These are phyloP conservation scores for Solea senegalensis DNA, from an alignment of 2,113 vertebrate species.

Conservation along the genomic window DNA sequence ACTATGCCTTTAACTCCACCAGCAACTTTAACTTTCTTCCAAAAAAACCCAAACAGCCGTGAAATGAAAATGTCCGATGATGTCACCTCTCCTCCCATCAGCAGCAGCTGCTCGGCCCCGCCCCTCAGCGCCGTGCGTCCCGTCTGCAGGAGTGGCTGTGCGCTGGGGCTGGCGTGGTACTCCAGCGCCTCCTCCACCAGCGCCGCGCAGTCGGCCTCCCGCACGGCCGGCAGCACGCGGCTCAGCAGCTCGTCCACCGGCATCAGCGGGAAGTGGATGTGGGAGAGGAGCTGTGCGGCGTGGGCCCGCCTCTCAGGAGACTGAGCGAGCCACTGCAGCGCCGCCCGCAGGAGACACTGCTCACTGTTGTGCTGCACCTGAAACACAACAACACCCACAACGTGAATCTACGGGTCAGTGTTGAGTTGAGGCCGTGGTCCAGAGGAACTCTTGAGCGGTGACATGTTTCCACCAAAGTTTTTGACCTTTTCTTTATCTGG, in stretches of 20 bases:
- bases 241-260: slow-evolving; percentile 85
- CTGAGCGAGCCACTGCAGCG: slow-evolving; percentile 91
- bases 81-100: slow-evolving; percentile 89
- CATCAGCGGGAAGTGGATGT: slow-evolving; percentile 91
- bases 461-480: no score
- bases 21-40: no score
- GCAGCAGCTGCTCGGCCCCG: slow-evolving; percentile 85
- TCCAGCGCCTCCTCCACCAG: slow-evolving; percentile 89
- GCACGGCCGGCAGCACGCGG: slow-evolving; percentile 82
- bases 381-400: neutral
- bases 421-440: no score
- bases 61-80: neutral
- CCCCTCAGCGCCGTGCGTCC: slow-evolving; percentile 83
- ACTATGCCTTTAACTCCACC: no score
- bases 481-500: no score
- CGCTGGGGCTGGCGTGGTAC: slow-evolving; percentile 86
- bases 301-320: slow-evolving; percentile 82
- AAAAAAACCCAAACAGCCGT: no score
- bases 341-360: slow-evolving; percentile 87
- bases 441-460: no score
- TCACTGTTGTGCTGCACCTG: slow-evolving; percentile 89
- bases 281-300: slow-evolving; percentile 85
- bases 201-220: slow-evolving; percentile 83
- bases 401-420: no score
- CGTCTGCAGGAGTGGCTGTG: slow-evolving; percentile 90